phyloP scores from a whole-genome alignment of 2,888 invertebrate genomes.

The Caradrina clavipalpis region DNA sequence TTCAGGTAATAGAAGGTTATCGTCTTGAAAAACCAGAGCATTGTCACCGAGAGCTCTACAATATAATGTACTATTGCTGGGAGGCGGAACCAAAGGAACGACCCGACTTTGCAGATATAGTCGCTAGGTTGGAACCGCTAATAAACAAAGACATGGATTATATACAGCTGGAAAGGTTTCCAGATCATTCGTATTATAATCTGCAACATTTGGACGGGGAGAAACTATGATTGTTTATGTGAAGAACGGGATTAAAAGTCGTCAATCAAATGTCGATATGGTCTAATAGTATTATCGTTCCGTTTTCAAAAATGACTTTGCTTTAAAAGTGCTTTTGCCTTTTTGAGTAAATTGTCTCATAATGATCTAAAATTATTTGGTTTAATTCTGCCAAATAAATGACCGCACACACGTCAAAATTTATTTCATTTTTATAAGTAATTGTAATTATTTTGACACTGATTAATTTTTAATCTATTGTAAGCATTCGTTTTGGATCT shows the following conservation, averaged over 20 bases:
- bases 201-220: constrained; percentile 96
- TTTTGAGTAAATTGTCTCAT: too few species aligned
- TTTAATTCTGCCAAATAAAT: too few species aligned
- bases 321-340: too few species aligned
- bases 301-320: background rate
- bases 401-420: too few species aligned
- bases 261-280: background rate
- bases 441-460: too few species aligned
- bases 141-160: constrained; percentile 98
- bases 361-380: too few species aligned
- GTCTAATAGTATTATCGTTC: background rate
- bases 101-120: constrained; percentile 96
- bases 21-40: constrained; percentile 98
- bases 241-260: background rate
- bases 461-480: too few species aligned
- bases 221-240: constrained; percentile 85
- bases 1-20: constrained; percentile 96
- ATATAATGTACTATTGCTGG: constrained; percentile 99
- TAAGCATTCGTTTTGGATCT: too few species aligned
- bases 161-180: constrained; percentile 97
- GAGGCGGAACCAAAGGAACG: constrained; percentile 95
- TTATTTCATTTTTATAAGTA: too few species aligned
- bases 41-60: constrained; percentile 97
- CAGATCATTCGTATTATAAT: constrained; percentile 98
- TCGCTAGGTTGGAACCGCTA: constrained; percentile 95